Evolutionary conservation across 2,888 invertebrate genomes (phyloP).

Genomic region (Heterodera filipjevi): DNA sequence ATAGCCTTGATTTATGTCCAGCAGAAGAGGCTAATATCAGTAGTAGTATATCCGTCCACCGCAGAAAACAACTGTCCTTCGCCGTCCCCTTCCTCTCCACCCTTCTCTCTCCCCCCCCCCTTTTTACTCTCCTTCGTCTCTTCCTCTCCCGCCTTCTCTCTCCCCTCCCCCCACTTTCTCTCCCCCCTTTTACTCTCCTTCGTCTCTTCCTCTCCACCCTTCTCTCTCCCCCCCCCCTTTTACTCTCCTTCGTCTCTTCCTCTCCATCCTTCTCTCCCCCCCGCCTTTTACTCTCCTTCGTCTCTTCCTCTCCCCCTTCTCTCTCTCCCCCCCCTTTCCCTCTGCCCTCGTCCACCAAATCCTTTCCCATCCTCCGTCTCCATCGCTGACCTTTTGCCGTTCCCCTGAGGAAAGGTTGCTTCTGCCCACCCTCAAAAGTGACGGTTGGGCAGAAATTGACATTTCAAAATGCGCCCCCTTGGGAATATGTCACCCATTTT

Average conservation of each 20-base stretch:
- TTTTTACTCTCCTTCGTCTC: neutral
- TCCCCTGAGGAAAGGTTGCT: neutral
- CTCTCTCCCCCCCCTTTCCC: too few species aligned
- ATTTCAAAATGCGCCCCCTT: neutral
- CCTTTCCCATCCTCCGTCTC: too few species aligned
- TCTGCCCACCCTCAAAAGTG: neutral
- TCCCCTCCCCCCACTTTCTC: neutral
- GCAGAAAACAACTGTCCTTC: too few species aligned
- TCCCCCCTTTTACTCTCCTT: neutral
- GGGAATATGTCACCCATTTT: slow-evolving; percentile 11
- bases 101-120: neutral
- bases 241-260: too few species aligned
- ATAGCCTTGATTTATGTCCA: too few species aligned
- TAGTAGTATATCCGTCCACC: too few species aligned
- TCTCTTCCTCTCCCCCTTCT: neutral
- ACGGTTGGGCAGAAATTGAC: neutral
- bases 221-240: neutral
- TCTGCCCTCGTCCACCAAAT: too few species aligned
- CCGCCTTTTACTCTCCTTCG: neutral
- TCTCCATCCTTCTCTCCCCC: neutral
- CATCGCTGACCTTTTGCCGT: neutral
- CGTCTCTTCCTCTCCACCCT: neutral
- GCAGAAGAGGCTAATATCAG: too few species aligned
- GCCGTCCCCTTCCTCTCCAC: neutral
- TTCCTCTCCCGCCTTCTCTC: neutral